Base-by-base conservation (phyloP, 2,113 vertebrate species). In the Notothenia rossii region DNA sequence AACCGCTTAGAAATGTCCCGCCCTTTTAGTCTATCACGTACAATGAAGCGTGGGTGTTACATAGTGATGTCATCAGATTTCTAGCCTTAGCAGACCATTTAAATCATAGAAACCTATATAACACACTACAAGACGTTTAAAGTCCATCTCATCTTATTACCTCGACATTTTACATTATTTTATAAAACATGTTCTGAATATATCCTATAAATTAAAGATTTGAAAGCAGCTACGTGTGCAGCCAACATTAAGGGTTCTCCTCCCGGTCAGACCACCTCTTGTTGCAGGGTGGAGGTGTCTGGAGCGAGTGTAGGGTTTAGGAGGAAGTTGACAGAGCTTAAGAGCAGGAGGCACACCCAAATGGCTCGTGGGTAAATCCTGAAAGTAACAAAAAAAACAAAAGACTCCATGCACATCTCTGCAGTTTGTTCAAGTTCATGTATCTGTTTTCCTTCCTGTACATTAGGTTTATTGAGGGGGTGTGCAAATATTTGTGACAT, bases 251-350 rank as follows among this genome's bases (percentile, higher is more conserved):
- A 66, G 58, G 50, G 75, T 82, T 77, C 15, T 53, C 17, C 50
- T 45, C 22, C 12, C 54, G 69, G 67, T 86, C 79, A 77, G 86
- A 88, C 63, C 69, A 62, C 62, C 76, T 12, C 74, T 80, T 62
- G 43, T 55, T 12, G 74, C 81, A 82, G 86, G 86, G 90, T 71
- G 90, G 93, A 88, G 89, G 71, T 77, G 62, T 75, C 76, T 80
- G 65, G 10, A 89, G 82, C 55, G 73, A 84, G 80, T 60, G 61
- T 73, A 67, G 84, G 90, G 89, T 93, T 93, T 88, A 84, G 67
- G 66, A 89, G 94, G 94, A 95, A 94, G 94, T 95, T 95, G 92
- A 92, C 88, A 91, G 91, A 94, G 91, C 90, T 95, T 96, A 96
- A 89, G 90, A 85, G 86, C 88, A 79, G 85, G 89, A 92, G 66